Evolutionary conservation across 1,140 invertebrate genomes (phyloP), one percentile per base, ranked within the genome.

Genomic region (Drosophila nikananu): DNA sequence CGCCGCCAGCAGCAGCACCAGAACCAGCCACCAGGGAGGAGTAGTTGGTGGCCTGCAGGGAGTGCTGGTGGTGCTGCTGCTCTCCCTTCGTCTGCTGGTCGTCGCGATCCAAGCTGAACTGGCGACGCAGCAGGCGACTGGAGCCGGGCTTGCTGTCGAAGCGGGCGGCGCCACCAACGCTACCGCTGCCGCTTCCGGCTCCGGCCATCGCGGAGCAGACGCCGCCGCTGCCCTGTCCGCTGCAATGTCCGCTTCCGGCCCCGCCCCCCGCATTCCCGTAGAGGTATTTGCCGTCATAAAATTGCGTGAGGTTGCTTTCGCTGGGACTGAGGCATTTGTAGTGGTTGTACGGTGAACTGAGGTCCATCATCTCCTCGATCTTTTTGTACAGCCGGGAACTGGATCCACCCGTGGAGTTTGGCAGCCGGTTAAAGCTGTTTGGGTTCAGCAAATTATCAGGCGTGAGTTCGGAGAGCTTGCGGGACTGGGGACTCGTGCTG

Each of bases 251-350:
- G 32, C 61, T 44, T 4, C 64, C 71, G 49, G 44, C 57, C 5
- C 64, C 67, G 32, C 62, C 64, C 4, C 54, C 52, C 9, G 58
- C 52, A 61, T 65, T 81, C 10, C 84, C 74, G 59, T 92, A 93
- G 1, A 91, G n/a, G 58, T 93, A 92, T 62, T 93, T 93, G 12
- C 92, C 86, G 35, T 93, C 93, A 23, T 91, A 89, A 54, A 93
- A 92, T 71, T 93, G 92, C 70, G 86, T 94, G 44, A 93, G 93
- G 79, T 93, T 94, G 32, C 92, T 93, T 65, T 95, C 95, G 76
- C 95, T 96, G n/a, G 95, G 95, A 80, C 95, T 96, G 27, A 96
- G 93, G 89, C 95, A 96, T 80, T 95, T 94, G 89, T 96, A 96
- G 74, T 96, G 95, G 92, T 95, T 96, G 81, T 96, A 96, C 1